phyloP scores from a whole-genome alignment of 2,888 invertebrate species.

The Nemoura dubitans region DNA sequence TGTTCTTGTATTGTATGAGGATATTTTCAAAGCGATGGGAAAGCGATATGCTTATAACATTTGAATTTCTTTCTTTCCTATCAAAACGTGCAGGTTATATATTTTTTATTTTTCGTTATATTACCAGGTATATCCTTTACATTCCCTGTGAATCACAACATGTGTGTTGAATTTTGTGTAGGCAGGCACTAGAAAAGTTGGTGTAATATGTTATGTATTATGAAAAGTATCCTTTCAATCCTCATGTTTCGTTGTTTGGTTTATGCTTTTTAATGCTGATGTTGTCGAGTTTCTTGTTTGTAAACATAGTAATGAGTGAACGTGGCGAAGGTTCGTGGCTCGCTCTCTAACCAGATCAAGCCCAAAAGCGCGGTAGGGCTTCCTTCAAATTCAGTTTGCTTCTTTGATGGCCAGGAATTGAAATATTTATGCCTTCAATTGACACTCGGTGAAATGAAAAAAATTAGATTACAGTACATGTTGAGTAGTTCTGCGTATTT shows the following conservation, averaged over 20 bases:
- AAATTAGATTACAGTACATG: too few relatives aligned
- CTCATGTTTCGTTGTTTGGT: background rate
- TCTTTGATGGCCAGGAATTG: background rate
- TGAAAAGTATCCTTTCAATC: constrained; percentile 29
- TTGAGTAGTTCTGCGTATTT: too few relatives aligned
- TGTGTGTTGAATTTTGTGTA: constrained; percentile 33
- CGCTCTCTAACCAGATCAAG: too few relatives aligned
- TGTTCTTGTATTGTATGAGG: background rate
- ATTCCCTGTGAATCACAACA: constrained; percentile 40
- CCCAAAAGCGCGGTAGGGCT: too few relatives aligned
- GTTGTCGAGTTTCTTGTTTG: background rate
- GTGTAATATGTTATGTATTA: constrained; percentile 15
- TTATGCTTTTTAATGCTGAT: background rate
- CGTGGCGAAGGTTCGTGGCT: too few relatives aligned
- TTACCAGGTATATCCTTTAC: constrained; percentile 1
- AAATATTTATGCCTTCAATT: background rate
- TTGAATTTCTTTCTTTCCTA: constrained; percentile 21
- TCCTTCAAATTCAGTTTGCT: background rate
- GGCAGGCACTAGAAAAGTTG: background rate
- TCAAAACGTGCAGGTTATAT: constrained; percentile 29
- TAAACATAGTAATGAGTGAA: too few relatives aligned
- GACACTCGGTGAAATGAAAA: background rate
- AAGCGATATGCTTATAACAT: constrained; percentile 19
- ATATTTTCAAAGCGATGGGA: constrained; percentile 9
- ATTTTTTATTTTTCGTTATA: background rate